phyloP scores from a whole-genome alignment of 2,113 vertebrate species.

The Chionomys nivalis region DNA sequence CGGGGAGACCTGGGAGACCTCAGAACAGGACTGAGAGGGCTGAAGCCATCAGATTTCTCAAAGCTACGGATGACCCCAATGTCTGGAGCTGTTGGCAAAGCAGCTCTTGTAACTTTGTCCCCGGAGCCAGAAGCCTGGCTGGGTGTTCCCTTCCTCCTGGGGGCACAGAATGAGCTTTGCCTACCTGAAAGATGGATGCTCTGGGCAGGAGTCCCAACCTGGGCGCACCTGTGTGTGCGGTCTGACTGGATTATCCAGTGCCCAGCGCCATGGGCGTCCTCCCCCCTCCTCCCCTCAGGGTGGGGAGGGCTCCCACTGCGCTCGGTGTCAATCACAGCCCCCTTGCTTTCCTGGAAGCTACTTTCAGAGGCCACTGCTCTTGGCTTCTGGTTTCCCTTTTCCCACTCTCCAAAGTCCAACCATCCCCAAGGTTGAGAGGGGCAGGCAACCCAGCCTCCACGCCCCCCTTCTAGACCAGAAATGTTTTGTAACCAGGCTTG shows the following conservation, averaged over 20 bases:
- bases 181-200: not conserved
- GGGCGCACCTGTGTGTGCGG: not conserved
- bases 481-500: not conserved
- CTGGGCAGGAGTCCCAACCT: conserved; percentile 17
- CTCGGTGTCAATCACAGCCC: not conserved
- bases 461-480: conserved; percentile 45
- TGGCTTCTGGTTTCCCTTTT: not conserved
- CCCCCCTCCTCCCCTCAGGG: not conserved
- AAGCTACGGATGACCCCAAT: not conserved
- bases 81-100: not conserved
- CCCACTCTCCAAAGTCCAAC: not conserved
- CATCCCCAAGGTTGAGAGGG: not conserved
- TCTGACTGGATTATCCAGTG: not conserved
- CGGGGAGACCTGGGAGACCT: conserved; percentile 55
- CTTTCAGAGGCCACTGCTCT: not conserved
- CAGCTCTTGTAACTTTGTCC: not conserved
- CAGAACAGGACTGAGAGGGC: not conserved
- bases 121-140: not conserved
- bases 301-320: not conserved
- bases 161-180: not conserved
- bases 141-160: not conserved
- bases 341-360: not conserved
- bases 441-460: not conserved
- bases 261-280: not conserved
- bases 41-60: not conserved